A percentile compares a stretch with the other conserved stretches of the same genome.
Conservation (phyloP, 2,113 vertebrate genomes). For the Gopherus flavomarginatus region DNA sequence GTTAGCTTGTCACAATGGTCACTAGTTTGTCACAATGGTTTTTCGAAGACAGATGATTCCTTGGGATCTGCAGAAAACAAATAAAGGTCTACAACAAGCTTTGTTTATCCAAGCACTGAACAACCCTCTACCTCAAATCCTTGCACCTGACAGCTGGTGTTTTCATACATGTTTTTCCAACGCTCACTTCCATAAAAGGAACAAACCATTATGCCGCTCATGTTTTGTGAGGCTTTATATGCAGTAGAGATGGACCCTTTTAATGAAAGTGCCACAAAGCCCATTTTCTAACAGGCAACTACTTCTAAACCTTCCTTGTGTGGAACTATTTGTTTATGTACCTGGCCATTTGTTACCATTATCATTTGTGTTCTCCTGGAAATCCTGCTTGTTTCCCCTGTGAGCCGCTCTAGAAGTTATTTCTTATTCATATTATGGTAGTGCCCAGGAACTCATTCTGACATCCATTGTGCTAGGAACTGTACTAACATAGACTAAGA, state of each 20-base stretch:
- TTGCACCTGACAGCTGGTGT: not conserved
- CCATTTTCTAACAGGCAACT: not conserved
- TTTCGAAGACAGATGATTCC: not conserved
- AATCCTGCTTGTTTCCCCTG: not conserved
- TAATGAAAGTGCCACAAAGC: not conserved
- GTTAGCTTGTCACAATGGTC: not conserved
- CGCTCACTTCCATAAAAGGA: not conserved
- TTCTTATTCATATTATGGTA: not conserved
- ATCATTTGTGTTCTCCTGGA: not conserved
- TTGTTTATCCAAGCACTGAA: not conserved
- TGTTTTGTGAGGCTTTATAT: not conserved
- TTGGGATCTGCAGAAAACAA: not conserved
- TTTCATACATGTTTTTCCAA: not conserved
- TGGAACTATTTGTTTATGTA: not conserved
- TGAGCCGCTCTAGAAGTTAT: not conserved
- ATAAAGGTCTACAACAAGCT: not conserved
- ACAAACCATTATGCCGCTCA: not conserved
- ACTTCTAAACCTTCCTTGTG: not conserved
- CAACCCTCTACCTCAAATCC: not conserved
- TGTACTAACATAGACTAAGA: not conserved
- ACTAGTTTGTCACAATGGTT: not conserved
- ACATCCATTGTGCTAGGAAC: not conserved
- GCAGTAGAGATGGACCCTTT: not conserved
- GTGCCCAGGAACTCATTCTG: not conserved
- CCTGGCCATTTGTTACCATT: not conserved